Percentiles rank a stretch among this genome's conserved stretches.
These are phyloP conservation scores for Terrapene triunguis DNA, from an alignment of 2,113 vertebrate genomes.

Conservation along the genomic window DNA sequence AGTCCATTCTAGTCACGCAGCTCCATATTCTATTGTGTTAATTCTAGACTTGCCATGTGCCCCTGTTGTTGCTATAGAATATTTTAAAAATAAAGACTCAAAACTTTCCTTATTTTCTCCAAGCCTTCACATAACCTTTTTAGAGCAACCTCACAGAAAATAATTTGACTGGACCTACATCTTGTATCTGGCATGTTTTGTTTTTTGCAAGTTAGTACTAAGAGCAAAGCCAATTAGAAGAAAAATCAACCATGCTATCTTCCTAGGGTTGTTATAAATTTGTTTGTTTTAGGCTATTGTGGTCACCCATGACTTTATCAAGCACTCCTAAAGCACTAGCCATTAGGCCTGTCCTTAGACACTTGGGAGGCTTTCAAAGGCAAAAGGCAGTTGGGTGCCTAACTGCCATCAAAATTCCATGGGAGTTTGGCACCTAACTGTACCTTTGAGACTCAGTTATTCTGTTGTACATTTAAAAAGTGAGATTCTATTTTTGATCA, in stretches of 20 bases:
- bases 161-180: not conserved
- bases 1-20: constrained; percentile 50
- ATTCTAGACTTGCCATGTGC: constrained; percentile 64
- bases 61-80: constrained; percentile 54
- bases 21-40: constrained; percentile 65
- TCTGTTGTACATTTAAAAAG: not conserved
- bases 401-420: not conserved
- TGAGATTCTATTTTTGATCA: too few species aligned
- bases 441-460: not conserved
- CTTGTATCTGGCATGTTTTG: not conserved
- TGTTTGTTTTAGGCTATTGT: not conserved
- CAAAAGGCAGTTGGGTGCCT: not conserved
- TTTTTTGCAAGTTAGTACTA: not conserved
- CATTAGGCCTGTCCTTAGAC: not conserved
- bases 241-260: not conserved
- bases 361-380: not conserved
- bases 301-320: not conserved
- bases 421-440: too few species aligned
- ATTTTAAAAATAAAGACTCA: constrained; percentile 64
- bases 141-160: constrained; percentile 29
- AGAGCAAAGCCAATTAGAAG: not conserved
- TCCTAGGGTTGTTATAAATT: not conserved
- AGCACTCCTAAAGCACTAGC: fast-evolving
- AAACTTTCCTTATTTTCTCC: constrained; percentile 44
- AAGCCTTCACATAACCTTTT: constrained; percentile 52